phyloP scores from a whole-genome alignment of 2,797 vertebrate genomes.

The Cryptoblepharus egeriae region DNA sequence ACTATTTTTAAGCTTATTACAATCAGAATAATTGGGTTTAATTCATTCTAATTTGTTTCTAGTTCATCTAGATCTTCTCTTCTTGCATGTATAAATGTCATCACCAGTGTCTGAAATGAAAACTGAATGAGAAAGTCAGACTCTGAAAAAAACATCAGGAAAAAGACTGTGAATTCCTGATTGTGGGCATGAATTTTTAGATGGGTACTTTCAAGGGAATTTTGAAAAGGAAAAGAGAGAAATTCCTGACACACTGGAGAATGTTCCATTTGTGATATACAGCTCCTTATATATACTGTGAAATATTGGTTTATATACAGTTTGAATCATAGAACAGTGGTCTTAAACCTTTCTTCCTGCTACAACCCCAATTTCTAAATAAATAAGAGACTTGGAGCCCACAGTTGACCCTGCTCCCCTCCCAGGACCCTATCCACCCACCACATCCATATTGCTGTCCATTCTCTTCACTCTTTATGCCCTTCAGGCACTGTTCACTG shows the following conservation, averaged over 20 bases:
- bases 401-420: no score
- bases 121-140: neutral
- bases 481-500: no score
- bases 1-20: neutral
- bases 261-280: neutral
- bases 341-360: no score
- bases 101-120: neutral
- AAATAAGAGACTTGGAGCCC: no score
- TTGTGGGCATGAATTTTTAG: neutral
- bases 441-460: no score
- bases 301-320: neutral
- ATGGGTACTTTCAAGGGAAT: neutral
- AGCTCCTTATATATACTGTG: neutral
- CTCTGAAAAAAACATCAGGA: neutral
- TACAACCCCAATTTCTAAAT: no score
- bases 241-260: neutral
- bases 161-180: neutral
- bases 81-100: neutral
- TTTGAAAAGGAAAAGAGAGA: neutral
- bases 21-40: neutral
- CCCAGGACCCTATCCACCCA: no score
- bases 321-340: neutral
- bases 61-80: neutral
- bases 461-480: no score
- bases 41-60: neutral